These are phyloP conservation scores for Nycticorax nycticorax DNA, from an alignment of 2,113 vertebrate species.

Conservation along the genomic window DNA sequence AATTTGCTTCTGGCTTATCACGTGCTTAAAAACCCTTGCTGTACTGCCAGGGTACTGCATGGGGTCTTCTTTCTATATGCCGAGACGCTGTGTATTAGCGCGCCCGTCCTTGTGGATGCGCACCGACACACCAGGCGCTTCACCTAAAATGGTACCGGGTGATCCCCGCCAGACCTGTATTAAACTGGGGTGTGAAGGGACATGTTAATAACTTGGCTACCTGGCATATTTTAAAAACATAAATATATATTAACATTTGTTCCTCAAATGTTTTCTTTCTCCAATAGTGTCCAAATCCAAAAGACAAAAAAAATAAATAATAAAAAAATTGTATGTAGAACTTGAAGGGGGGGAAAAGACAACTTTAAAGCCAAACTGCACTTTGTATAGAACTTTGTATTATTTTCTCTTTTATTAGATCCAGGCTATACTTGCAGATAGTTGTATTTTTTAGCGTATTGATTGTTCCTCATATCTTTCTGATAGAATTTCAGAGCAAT, in stretches of 20 bases:
- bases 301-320: not conserved
- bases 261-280: not conserved
- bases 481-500: not conserved
- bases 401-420: not conserved
- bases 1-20: not conserved
- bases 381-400: not conserved
- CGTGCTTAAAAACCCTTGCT: not conserved
- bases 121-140: not conserved
- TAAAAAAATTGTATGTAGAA: not conserved
- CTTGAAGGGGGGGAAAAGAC: not conserved
- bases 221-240: not conserved
- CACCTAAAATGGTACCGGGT: not conserved
- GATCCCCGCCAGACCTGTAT: not conserved
- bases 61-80: fast-evolving
- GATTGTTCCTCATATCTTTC: not conserved
- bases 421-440: not conserved
- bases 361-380: not conserved
- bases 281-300: not conserved
- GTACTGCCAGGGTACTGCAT: too few species aligned
- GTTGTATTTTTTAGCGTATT: not conserved
- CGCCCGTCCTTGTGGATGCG: not conserved
- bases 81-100: not conserved
- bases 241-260: not conserved
- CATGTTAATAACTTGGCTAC: not conserved
- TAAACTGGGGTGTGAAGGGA: not conserved